Conservation (phyloP, 2,797 vertebrate species). For the Taenioides sp. region DNA sequence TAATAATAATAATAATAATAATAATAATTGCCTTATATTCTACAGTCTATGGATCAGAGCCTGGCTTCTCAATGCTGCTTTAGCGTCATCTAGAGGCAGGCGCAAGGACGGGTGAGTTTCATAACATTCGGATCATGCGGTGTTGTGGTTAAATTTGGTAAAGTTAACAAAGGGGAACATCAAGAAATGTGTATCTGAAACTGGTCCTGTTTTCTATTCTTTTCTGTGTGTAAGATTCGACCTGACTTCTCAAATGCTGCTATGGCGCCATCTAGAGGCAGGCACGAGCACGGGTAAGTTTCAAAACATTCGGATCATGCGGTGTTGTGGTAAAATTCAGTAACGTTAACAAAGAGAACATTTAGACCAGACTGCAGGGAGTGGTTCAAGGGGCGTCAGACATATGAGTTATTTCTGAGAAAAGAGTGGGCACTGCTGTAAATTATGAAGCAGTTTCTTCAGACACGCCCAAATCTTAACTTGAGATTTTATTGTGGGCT, state of each 20-base stretch:
- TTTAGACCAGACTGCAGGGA: constrained; percentile 20
- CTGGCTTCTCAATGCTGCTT: background rate
- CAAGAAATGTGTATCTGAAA: background rate
- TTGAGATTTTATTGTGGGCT: background rate
- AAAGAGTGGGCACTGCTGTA: background rate
- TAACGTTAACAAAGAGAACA: constrained; percentile 21
- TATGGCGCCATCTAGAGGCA: constrained; percentile 36
- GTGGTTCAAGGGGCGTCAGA: constrained; percentile 4
- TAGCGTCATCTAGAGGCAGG: constrained; percentile 37
- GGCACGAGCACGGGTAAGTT: background rate
- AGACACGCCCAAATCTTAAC: background rate
- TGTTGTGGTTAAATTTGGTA: constrained; percentile 19
- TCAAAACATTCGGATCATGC: constrained; percentile 31
- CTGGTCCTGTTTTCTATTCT: background rate
- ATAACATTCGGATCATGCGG: constrained; percentile 34
- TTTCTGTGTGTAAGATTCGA: background rate
- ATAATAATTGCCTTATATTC: too few relatives aligned
- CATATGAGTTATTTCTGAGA: background rate
- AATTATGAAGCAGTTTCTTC: background rate
- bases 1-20: too few relatives aligned
- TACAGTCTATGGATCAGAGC: background rate
- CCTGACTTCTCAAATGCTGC: background rate
- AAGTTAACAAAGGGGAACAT: constrained; percentile 22
- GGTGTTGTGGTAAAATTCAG: constrained; percentile 20
- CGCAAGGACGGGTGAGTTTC: background rate